These are phyloP conservation scores for Actenoides hombroni DNA, from an alignment of 2,113 vertebrate species.

Conservation along the genomic window DNA sequence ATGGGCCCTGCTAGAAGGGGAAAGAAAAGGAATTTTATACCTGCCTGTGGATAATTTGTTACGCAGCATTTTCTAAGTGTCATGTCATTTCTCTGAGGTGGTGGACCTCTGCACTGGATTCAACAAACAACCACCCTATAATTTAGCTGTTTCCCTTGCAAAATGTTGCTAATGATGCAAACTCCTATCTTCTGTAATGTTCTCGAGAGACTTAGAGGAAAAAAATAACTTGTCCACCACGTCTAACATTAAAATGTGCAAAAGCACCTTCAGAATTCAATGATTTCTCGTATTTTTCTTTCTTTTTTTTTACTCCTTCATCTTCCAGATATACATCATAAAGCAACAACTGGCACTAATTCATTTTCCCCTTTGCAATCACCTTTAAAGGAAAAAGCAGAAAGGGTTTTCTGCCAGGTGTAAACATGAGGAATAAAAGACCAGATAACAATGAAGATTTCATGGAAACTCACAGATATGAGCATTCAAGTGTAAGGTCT, in stretches of 20 bases:
- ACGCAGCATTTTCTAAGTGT: neutral
- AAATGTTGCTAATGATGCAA: neutral
- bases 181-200: neutral
- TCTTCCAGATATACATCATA: slow-evolving; percentile 20
- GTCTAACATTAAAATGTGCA: neutral
- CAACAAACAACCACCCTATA: neutral
- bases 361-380: slow-evolving; percentile 44
- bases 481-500: neutral
- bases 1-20: neutral
- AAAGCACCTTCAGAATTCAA: neutral
- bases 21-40: neutral
- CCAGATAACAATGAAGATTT: slow-evolving; percentile 52
- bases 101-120: neutral
- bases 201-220: neutral
- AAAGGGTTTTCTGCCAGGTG: neutral
- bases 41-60: neutral
- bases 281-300: neutral
- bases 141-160: neutral
- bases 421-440: neutral
- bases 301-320: rapidly evolving
- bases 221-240: neutral
- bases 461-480: neutral
- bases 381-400: slow-evolving; percentile 8
- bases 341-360: slow-evolving; percentile 29
- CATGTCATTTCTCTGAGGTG: neutral